A percentile compares a stretch with the other conserved stretches of the same genome.
phyloP scores from a whole-genome alignment of 2,888 invertebrate species.

The Pandemis heparana region DNA sequence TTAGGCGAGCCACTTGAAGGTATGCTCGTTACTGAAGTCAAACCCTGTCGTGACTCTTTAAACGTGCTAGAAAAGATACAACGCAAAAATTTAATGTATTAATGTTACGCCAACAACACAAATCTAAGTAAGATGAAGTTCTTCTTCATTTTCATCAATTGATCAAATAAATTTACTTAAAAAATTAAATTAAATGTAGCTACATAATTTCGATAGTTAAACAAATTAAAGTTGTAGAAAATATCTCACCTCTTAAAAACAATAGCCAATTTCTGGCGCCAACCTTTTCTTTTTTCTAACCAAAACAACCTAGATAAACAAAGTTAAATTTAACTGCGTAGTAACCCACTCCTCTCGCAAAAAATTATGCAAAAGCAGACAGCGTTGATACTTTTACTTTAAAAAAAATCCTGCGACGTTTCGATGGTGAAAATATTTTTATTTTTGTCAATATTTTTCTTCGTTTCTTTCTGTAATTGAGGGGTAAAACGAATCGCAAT shows the following conservation, averaged over 20 bases:
- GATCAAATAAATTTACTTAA: too few relatives aligned
- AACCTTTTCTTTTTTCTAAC: background rate
- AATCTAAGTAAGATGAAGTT: too few relatives aligned
- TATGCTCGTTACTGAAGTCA: constrained; percentile 7
- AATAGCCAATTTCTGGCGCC: too few relatives aligned
- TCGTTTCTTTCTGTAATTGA: background rate
- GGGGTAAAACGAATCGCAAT: background rate
- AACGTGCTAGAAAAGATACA: background rate
- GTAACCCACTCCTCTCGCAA: background rate
- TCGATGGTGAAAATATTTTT: background rate
- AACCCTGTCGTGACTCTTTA: background rate
- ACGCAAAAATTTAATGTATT: too few relatives aligned
- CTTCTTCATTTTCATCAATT: too few relatives aligned
- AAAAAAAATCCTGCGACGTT: background rate
- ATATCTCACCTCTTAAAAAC: too few relatives aligned
- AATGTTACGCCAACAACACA: too few relatives aligned
- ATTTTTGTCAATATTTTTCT: background rate
- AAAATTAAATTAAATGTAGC: too few relatives aligned
- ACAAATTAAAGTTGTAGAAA: too few relatives aligned
- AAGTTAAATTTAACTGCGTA: background rate
- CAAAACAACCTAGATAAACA: background rate
- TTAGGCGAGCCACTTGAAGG: background rate
- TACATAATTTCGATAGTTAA: too few relatives aligned
- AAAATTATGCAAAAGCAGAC: background rate
- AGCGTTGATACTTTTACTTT: background rate